phyloP scores from a whole-genome alignment of 2,797 vertebrate genomes.

The Cetoscarus ocellatus region DNA sequence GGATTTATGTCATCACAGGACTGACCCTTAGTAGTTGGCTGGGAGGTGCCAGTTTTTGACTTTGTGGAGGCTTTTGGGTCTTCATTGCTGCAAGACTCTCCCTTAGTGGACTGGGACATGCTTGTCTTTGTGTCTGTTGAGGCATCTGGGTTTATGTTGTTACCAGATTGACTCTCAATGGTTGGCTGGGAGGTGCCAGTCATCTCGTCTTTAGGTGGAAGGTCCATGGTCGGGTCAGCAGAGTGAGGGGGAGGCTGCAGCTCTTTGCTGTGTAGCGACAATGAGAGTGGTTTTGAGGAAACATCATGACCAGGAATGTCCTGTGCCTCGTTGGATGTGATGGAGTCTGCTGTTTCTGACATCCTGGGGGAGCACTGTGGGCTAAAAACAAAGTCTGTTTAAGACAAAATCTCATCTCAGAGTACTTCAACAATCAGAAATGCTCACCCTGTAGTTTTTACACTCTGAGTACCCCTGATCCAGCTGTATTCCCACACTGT shows the following conservation, averaged over 20 bases:
- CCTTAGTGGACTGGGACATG: no score
- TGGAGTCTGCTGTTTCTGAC: slow-evolving; percentile 33
- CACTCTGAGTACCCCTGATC: no score
- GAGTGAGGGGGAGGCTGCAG: slow-evolving; percentile 56
- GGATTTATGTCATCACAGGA: no score
- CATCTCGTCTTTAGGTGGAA: neutral
- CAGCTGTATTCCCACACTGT: no score
- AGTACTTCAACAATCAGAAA: no score
- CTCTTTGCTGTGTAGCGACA: slow-evolving; percentile 11
- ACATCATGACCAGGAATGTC: neutral
- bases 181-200: neutral
- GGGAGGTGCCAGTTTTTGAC: no score
- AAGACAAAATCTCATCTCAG: no score
- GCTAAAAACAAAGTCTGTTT: neutral
- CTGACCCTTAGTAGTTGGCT: no score
- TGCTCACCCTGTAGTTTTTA: no score
- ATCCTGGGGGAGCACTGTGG: slow-evolving; percentile 55
- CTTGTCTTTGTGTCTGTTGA: no score
- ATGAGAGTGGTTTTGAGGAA: slow-evolving; percentile 1
- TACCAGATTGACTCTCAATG: slow-evolving; percentile 20
- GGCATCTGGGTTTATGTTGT: slow-evolving; percentile 7
- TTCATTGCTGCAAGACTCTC: no score
- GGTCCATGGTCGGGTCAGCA: neutral
- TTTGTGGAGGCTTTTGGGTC: no score
- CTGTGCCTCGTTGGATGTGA: slow-evolving; percentile 3